A percentile compares a stretch with the other conserved stretches of the same genome.
phyloP scores from a whole-genome alignment of 2,888 invertebrate species.

The Archips crataeganus region DNA sequence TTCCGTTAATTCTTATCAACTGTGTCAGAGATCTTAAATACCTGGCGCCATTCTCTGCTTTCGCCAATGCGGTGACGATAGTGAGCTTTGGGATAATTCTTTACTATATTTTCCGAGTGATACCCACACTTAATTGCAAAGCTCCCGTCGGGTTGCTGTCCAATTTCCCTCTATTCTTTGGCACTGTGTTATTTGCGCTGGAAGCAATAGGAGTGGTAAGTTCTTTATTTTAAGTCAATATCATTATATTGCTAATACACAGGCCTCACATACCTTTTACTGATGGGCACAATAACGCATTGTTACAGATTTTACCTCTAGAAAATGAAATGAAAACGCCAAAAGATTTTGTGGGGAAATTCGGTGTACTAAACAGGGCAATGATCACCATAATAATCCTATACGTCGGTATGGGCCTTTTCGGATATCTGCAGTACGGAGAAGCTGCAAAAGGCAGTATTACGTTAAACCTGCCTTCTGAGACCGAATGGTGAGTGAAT shows the following conservation, averaged over 20 bases:
- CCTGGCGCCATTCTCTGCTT: constrained; percentile 95
- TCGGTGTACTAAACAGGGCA: constrained; percentile 93
- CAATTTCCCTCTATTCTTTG: constrained; percentile 96
- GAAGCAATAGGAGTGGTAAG: constrained; percentile 97
- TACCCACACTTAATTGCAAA: constrained; percentile 87
- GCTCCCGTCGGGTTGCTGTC: constrained; percentile 87
- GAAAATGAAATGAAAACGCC: constrained; percentile 98
- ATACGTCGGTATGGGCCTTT: constrained; percentile 96
- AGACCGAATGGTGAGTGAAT: constrained; percentile 86
- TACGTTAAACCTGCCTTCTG: constrained; percentile 92
- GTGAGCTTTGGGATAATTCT: constrained; percentile 94
- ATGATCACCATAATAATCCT: constrained; percentile 93
- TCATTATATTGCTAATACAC: not conserved
- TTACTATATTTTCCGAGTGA: constrained; percentile 92
- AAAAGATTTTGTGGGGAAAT: constrained; percentile 90
- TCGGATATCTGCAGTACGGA: constrained; percentile 96
- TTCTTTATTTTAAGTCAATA: constrained; percentile 46
- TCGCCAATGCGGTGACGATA: constrained; percentile 94
- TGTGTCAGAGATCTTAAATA: constrained; percentile 94
- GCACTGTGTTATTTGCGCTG: constrained; percentile 97
- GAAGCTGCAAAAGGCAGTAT: constrained; percentile 90
- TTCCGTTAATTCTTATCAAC: constrained; percentile 92
- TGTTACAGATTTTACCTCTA: constrained; percentile 92
- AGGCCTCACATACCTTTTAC: not conserved
- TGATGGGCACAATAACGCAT: not conserved